Evolutionary conservation across 2,888 invertebrate genomes (phyloP), one percentile per base, ranked within the genome.

Genomic region (Cataglyphis rosenhaueri): DNA sequence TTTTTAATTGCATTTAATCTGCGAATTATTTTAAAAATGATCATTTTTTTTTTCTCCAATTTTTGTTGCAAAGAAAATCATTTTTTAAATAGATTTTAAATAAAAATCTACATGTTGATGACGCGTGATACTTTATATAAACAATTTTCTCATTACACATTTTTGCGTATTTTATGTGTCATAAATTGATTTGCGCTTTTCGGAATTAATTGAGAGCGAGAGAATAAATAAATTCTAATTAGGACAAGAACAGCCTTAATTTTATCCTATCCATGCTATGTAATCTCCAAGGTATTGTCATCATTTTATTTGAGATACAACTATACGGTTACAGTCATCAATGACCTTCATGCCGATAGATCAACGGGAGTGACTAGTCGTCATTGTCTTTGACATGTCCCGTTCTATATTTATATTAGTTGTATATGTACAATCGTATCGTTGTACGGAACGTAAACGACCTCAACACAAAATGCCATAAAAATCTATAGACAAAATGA

Each of bases 261-360:
- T 66, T 41, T 65, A 65, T 29, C 4, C 4, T 18, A 55, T 25
- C 3, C 12, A 55, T 25, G 12, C 10, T 41, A 18, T 29, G 18
- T 29, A n/a, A 3, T 57, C 3, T 29, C 29, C 57, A 76, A 76
- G 32, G 15, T 55, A 65, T 2, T 29, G 12, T 66, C 25, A 29
- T 2, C 29, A 29, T 29, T 29, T 12, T 3, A 57, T 57, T 76
- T 6, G 1, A 79, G 57, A 68, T 41, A 82, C 44, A 57, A n/a
- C 32, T 29, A 57, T 62, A n/a, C 18, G 4, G n/a, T 41, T 68
- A 61, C 52, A 74, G 55, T 86, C 32, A 70, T 78, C 61, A 64
- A 10, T 74, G 82, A 75, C 85, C 85, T 88, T 88, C 85, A 44
- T 64, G n/a, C 52, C 64, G 12, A 70, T 38, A 68, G 65, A 86